Evolutionary conservation across 2,888 invertebrate species (phyloP), one percentile per base, ranked within the genome.

Genomic region (Drosophila paucipuncta): DNA sequence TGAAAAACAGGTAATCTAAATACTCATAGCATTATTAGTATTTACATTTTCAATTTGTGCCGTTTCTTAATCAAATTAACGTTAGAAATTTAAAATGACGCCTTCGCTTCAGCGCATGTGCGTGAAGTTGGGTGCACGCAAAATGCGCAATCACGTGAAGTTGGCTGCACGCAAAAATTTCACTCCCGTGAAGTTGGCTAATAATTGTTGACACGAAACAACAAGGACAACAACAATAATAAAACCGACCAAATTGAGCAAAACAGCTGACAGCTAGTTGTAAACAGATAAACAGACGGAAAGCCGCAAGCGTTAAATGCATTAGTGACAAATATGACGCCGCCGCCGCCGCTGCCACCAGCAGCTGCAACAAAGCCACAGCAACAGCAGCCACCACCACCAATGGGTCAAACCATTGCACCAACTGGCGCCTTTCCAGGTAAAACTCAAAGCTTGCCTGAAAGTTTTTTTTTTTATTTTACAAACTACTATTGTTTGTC

Each of bases 371-470:
- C 63, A 55, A 59, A 50, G 25, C 41, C 67, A 31, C 61, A 62
- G 18, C 62, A 25, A 16, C 55, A 41, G 41, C 54, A 49, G 33
- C 86, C 89, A 16, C 86, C 84, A 10, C 81, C 80, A 37, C 89
- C 85, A 52, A 73, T 67, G 47, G 90, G 88, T 30, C 90, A 80
- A 50, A 65, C 4, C 25, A 73, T 82, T 33, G 76, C 85, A 11
- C 90, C 89, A n/a, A 49, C 66, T 18, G 85, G 85, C 10, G 74
- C 65, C 1, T 85, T 85, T 73, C 85, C 85, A 58, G 85, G 85
- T 89, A 60, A 67, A 53, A 10, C 10, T 5, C 16, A 6, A 18
- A 2, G 0, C 10, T 31, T 30, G 0, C 10, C 10, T 16, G 25
- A 16, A 16, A 25, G 31, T 7, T 31, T 25, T 62, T 35, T 49